Evolutionary conservation across 2,888 invertebrate species (phyloP), one percentile per base, ranked within the genome.

Genomic region (Dioctria rufipes): DNA sequence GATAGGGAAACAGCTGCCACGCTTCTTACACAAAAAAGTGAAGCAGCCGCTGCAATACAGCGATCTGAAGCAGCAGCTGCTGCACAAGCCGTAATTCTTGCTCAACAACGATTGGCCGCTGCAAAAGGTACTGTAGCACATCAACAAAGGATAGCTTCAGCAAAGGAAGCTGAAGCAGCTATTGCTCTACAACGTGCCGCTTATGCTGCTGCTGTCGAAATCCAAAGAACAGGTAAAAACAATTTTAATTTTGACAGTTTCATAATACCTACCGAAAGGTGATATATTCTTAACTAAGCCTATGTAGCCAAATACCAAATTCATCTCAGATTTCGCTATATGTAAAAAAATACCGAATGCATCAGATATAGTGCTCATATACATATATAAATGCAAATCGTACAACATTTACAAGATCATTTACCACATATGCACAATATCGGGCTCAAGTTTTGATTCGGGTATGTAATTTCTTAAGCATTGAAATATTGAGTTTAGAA

Each of bases 1-100:
- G 93, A 93, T n/a, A 94, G 94, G 86, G 94, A 94, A 86, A 92
- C 93, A 0, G 92, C 93, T 5, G 94, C 94, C 0, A 92, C 92
- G 0, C 90, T 92, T 69, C 89, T 92, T 0, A 92, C 91, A 3
- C 92, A 91, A 84, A 92, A 91, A 81, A 92, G 94, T 83, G 91
- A 94, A 89, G 92, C 94, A 83, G 92, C 93, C 78, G 92, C 93
- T 3, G 91, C 93, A 3, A 90, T 92, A 11, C 93, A 93, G 82
- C 90, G 94, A 6, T 93, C 93, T 0, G 92, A 93, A 84, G 93
- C 94, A 0, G 90, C 93, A 0, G 91, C 92, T 25, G 93, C 93
- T 0, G 93, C 93, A 0, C 92, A 92, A 82, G 90, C 92, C 0
- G 92, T 93, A 3, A 91, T 93, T 0, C 90, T 92, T 80, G 92